These are phyloP conservation scores for Hypsopygia costalis DNA, from an alignment of 2,888 invertebrate species.

Conservation along the genomic window DNA sequence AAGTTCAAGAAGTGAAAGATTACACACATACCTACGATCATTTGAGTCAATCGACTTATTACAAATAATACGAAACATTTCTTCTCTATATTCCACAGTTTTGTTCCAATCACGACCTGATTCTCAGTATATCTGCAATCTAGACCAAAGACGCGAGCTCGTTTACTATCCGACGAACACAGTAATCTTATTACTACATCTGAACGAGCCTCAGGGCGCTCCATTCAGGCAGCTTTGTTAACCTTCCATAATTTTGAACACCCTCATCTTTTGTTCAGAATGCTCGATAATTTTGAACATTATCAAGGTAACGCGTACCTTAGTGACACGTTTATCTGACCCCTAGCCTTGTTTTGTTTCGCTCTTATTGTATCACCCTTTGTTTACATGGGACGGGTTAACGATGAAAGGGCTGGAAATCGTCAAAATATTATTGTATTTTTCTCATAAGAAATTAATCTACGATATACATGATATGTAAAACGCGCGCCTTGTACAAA, in stretches of 20 bases:
- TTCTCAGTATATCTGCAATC: too few species aligned
- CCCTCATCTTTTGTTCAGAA: slow-evolving; percentile 1
- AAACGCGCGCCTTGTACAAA: too few species aligned
- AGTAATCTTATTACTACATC: slow-evolving; percentile 19
- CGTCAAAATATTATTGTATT: background rate
- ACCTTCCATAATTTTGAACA: slow-evolving; percentile 14
- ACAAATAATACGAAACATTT: too few species aligned
- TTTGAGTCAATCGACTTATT: too few species aligned
- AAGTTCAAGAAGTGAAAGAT: too few species aligned
- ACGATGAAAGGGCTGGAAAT: background rate
- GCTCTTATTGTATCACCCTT: slow-evolving; percentile 2
- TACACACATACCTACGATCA: too few species aligned
- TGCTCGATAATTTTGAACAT: slow-evolving; percentile 4
- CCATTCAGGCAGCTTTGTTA: slow-evolving; percentile 17
- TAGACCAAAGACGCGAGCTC: background rate
- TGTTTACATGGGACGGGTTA: background rate
- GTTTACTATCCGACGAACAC: slow-evolving; percentile 3
- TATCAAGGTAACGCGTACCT: slow-evolving; percentile 4
- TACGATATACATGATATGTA: too few species aligned
- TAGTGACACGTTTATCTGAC: slow-evolving; percentile 6
- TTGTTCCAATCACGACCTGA: too few species aligned
- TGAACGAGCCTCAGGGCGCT: slow-evolving; percentile 9
- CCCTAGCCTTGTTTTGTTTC: slow-evolving; percentile 8
- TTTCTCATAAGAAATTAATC: background rate
- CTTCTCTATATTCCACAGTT: too few species aligned